Evolutionary conservation across 2,888 invertebrate genomes (phyloP).

Genomic region (Troides oblongomaculatus): DNA sequence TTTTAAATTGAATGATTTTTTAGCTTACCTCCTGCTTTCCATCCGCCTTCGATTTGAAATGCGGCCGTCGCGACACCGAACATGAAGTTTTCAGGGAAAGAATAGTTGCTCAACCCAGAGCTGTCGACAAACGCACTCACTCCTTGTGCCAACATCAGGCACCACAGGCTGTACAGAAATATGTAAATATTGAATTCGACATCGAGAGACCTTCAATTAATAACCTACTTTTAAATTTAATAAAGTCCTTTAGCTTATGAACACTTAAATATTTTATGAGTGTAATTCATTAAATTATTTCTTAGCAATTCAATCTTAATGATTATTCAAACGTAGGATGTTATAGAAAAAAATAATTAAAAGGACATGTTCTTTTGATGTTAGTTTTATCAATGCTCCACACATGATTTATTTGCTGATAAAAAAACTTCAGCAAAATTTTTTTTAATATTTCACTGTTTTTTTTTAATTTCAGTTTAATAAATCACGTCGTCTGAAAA

Average conservation of each 20-base stretch:
- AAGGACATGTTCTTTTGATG: neutral
- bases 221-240: constrained; percentile 8
- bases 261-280: neutral
- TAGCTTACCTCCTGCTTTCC: constrained; percentile 70
- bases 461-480: neutral
- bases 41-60: constrained; percentile 82
- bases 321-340: neutral
- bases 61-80: constrained; percentile 82
- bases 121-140: constrained; percentile 43
- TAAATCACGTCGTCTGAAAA: neutral
- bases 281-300: neutral
- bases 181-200: constrained; percentile 1
- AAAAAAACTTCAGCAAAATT: neutral
- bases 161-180: constrained; percentile 50
- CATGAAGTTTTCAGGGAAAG: constrained; percentile 79
- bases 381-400: neutral
- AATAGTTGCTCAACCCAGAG: constrained; percentile 59
- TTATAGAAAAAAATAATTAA: neutral
- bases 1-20: neutral
- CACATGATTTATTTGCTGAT: neutral
- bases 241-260: neutral
- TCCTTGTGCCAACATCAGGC: constrained; percentile 43
- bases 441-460: neutral
- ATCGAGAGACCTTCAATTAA: constrained; percentile 1
- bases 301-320: neutral